phyloP scores from a whole-genome alignment of 2,113 vertebrate species.

The Acanthisitta chloris region DNA sequence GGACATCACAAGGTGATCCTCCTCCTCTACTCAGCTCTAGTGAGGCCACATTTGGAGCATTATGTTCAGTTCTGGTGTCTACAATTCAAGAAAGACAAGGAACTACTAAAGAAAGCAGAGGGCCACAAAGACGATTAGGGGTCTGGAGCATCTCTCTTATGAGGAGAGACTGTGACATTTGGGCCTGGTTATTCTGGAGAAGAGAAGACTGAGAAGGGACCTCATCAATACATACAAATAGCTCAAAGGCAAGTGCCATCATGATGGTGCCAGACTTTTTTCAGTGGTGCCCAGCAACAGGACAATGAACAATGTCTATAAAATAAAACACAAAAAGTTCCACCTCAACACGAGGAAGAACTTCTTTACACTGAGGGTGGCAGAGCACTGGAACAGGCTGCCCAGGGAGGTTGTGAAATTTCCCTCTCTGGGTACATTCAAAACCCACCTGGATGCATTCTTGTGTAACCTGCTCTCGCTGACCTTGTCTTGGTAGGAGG shows the following conservation, averaged over 20 bases:
- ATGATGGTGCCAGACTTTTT: not conserved
- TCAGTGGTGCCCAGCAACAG: too few relatives aligned
- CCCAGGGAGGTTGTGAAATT: too few relatives aligned
- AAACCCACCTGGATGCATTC: not conserved
- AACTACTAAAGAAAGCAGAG: accelerated
- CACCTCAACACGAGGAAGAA: not conserved
- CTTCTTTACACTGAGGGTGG: not conserved
- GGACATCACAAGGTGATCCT: not conserved
- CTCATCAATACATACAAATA: not conserved
- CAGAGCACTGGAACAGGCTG: not conserved
- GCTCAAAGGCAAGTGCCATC: too few relatives aligned
- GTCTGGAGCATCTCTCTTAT: accelerated
- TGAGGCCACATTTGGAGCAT: not conserved
- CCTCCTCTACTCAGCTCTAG: not conserved
- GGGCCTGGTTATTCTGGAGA: not conserved
- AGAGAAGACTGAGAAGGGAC: not conserved
- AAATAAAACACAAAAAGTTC: not conserved
- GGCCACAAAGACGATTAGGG: not conserved
- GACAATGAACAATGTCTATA: not conserved
- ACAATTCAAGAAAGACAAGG: not conserved
- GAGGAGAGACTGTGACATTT: not conserved
- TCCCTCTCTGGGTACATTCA: not conserved
- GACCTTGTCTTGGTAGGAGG: not conserved
- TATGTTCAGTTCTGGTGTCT: not conserved
- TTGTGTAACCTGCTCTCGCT: not conserved